Evolutionary conservation across 1,140 invertebrate species (phyloP), one percentile per base, ranked within the genome.

Genomic region (Spodoptera litura): DNA sequence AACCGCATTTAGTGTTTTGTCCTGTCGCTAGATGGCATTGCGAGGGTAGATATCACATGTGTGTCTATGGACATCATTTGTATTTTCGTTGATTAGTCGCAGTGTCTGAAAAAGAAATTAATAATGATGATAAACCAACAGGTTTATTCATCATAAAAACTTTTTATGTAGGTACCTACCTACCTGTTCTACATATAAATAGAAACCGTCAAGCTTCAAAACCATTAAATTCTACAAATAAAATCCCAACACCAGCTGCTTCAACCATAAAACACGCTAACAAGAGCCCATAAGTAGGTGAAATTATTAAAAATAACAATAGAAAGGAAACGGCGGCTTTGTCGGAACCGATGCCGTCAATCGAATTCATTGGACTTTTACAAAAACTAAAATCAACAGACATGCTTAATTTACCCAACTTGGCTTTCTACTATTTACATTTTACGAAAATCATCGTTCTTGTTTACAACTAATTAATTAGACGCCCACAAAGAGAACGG

Each of bases 401-500:
- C 86, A 92, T 92, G 89, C 87, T 93, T 91, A 89, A 85, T 88
- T 85, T 85, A 84, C 85, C 86, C 84, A 84, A 81, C 81, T 59
- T 81, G 59, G 80, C 87, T 91, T 91, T 91, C 89, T 90, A 90
- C 88, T 92, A 91, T 92, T 93, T 93, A 89, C 88, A 89, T 93
- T 44, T 93, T 92, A 85, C 88, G 85, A 93, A 88, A 90, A 92
- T 93, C 91, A 93, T 92, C 89, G 88, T 83, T 87, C 92, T 92
- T 92, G 92, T 93, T 93, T 93, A 91, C 87, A 89, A 88, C 85
- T 93, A 92, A 93, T 93, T 93, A 93, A 93, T 93, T 93, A 93
- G 83, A 88, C 56, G 25, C 81, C 88, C 88, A 92, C 90, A 91
- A 88, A 87, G 85, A 83, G 83, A 82, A 81, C 79, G 70, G 79